phyloP scores from a whole-genome alignment of 1,140 invertebrate species.

The Ephestia elutella region DNA sequence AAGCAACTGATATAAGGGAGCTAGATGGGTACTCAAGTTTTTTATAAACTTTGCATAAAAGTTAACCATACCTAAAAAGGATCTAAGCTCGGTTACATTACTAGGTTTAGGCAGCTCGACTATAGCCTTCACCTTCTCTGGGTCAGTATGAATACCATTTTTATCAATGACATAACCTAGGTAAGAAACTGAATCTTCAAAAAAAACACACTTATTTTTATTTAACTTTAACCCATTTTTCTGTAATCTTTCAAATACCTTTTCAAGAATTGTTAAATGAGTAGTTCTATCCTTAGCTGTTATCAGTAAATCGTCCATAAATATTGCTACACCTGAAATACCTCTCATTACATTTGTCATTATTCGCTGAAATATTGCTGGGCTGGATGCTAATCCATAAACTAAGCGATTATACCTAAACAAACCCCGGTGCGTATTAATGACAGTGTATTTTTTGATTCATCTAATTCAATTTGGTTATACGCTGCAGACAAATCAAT shows the following conservation, averaged over 20 bases:
- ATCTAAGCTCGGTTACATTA: slow-evolving; percentile 30
- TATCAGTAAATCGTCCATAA: slow-evolving; percentile 19
- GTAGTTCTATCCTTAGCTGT: background rate
- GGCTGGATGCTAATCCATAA: slow-evolving; percentile 11
- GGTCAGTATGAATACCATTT: slow-evolving; percentile 27
- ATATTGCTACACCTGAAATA: slow-evolving; percentile 11
- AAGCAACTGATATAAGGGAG: slow-evolving; percentile 38
- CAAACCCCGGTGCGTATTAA: slow-evolving; percentile 14
- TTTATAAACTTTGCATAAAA: slow-evolving; percentile 47
- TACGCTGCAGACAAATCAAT: background rate
- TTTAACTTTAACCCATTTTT: slow-evolving; percentile 29
- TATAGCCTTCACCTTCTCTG: slow-evolving; percentile 30
- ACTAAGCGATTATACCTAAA: slow-evolving; percentile 14
- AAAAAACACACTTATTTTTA: slow-evolving; percentile 35
- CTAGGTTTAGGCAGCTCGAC: slow-evolving; percentile 21
- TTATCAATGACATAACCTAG: slow-evolving; percentile 34
- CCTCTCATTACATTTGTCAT: background rate
- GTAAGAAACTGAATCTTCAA: slow-evolving; percentile 33
- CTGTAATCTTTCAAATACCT: slow-evolving; percentile 14
- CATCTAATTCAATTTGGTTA: background rate
- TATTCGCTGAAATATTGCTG: slow-evolving; percentile 13
- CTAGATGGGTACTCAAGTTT: slow-evolving; percentile 36
- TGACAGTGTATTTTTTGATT: slow-evolving; percentile 6
- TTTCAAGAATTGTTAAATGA: slow-evolving; percentile 19
- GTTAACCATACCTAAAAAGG: slow-evolving; percentile 37